A percentile compares a stretch with the other conserved stretches of the same genome.
These are phyloP conservation scores for Macroramphosus scolopax DNA, from an alignment of 2,797 vertebrate species.

Conservation along the genomic window DNA sequence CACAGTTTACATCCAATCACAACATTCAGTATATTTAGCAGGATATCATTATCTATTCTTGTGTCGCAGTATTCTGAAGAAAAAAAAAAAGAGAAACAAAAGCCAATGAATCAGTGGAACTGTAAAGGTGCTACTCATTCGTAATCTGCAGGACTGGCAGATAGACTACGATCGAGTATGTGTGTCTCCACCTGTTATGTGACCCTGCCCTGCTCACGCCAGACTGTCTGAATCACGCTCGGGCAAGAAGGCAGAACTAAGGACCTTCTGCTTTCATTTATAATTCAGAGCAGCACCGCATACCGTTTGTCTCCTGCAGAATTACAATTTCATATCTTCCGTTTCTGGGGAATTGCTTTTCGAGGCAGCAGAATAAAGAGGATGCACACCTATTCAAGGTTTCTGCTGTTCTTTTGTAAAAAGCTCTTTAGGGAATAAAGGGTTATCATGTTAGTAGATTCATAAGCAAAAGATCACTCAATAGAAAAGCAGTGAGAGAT, in stretches of 20 bases:
- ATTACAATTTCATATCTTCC: slow-evolving; percentile 72
- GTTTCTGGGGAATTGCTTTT: slow-evolving; percentile 63
- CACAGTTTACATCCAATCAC: neutral
- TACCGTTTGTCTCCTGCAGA: slow-evolving; percentile 63
- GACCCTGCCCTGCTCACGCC: slow-evolving; percentile 49
- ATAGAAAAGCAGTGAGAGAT: slow-evolving; percentile 14
- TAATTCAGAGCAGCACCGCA: slow-evolving; percentile 70
- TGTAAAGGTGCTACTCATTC: slow-evolving; percentile 14
- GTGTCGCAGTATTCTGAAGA: no score
- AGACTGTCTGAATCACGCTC: slow-evolving; percentile 69
- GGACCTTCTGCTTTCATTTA: slow-evolving; percentile 74
- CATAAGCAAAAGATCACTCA: slow-evolving; percentile 17
- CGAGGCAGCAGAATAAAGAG: slow-evolving; percentile 19
- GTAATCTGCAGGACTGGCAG: slow-evolving; percentile 21
- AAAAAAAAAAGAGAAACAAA: no score
- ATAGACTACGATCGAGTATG: slow-evolving; percentile 21
- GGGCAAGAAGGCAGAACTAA: slow-evolving; percentile 66
- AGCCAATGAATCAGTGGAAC: neutral
- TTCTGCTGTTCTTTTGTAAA: slow-evolving; percentile 56
- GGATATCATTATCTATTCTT: no score
- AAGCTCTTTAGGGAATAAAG: slow-evolving; percentile 48
- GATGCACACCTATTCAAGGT: slow-evolving; percentile 31
- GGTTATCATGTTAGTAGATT: slow-evolving; percentile 40
- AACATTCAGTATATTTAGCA: no score
- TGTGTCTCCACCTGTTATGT: slow-evolving; percentile 23